These are phyloP conservation scores for Bucco capensis DNA, from an alignment of 2,113 vertebrate species.

Conservation along the genomic window DNA sequence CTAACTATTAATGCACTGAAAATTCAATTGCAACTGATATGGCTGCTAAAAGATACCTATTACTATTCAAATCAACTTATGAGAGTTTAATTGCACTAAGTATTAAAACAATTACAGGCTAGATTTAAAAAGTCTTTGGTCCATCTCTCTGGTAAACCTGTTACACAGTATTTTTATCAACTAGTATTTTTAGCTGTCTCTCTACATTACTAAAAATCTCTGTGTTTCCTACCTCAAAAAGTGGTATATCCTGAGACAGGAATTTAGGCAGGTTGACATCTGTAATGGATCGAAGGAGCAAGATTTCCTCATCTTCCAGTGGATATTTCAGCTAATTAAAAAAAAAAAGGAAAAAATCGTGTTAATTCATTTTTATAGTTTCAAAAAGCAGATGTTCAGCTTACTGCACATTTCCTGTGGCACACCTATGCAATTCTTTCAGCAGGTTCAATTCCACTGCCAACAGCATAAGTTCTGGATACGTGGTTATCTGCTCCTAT, in stretches of 20 bases:
- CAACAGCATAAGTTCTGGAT: neutral
- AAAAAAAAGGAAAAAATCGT: neutral
- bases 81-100: neutral
- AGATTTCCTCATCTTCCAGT: constrained; percentile 87
- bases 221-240: constrained; percentile 82
- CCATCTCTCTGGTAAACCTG: neutral
- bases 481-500: neutral
- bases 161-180: neutral
- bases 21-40: neutral
- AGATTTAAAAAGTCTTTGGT: neutral
- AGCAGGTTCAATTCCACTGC: neutral
- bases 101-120: neutral
- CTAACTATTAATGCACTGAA: neutral
- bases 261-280: constrained; percentile 92
- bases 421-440: neutral
- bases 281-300: constrained; percentile 88
- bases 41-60: neutral
- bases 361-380: neutral
- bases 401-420: neutral
- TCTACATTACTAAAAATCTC: neutral
- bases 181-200: neutral
- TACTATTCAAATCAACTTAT: neutral
- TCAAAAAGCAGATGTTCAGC: neutral
- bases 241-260: constrained; percentile 86
- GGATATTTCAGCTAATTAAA: constrained; percentile 82